Percentiles rank a stretch among this genome's conserved stretches.
phyloP scores from a whole-genome alignment of 2,888 invertebrate genomes.

The Gymnocheta viridis region DNA sequence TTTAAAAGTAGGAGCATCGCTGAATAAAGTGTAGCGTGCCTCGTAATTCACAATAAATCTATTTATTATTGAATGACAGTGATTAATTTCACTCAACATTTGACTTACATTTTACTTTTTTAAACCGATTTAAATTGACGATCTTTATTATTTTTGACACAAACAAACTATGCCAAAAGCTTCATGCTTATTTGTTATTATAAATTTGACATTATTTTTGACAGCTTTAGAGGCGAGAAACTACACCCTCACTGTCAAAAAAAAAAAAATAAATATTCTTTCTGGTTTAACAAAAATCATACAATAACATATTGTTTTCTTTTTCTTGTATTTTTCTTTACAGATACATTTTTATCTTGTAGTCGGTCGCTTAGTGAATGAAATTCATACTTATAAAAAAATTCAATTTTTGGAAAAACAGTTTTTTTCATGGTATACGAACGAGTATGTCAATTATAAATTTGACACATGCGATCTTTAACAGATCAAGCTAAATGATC shows the following conservation, averaged over 20 bases:
- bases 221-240: constrained; percentile 35
- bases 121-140: not conserved
- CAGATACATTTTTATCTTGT: constrained; percentile 34
- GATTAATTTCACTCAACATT: constrained; percentile 24
- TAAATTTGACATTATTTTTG: constrained; percentile 17
- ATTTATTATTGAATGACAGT: constrained; percentile 11
- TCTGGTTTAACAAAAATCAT: not conserved
- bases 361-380: not conserved
- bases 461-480: constrained; percentile 61
- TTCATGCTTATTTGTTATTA: constrained; percentile 20
- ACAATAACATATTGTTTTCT: constrained; percentile 1
- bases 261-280: not conserved
- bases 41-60: not conserved
- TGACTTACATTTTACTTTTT: constrained; percentile 10
- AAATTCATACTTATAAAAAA: not conserved
- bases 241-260: constrained; percentile 29
- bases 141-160: not conserved
- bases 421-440: not conserved
- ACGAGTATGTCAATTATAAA: constrained; percentile 61
- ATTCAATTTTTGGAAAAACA: constrained; percentile 39
- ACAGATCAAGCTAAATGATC: constrained; percentile 57
- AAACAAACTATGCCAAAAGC: not conserved
- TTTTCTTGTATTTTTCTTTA: constrained; percentile 52
- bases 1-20: too few relatives aligned
- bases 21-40: too few relatives aligned